A percentile compares a stretch with the other conserved stretches of the same genome.
These are phyloP conservation scores for Eupeodes corollae DNA, from an alignment of 1,140 invertebrate species.

Conservation along the genomic window DNA sequence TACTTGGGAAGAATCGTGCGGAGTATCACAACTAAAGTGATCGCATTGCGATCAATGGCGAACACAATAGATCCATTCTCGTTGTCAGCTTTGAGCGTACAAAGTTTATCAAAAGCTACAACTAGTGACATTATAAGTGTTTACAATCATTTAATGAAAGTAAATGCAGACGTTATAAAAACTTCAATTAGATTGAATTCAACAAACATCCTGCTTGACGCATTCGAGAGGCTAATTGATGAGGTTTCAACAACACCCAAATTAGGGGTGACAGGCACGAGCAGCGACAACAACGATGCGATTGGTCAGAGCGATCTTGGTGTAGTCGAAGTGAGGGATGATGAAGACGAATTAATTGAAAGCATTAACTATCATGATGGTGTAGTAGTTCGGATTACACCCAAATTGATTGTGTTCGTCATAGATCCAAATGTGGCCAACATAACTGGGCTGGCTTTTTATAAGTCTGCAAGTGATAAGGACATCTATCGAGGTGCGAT, in stretches of 20 bases:
- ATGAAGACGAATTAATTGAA: neutral
- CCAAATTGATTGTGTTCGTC: conserved; percentile 40
- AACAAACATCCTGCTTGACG: conserved; percentile 43
- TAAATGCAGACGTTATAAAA: conserved; percentile 37
- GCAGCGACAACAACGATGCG: neutral
- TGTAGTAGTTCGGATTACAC: conserved; percentile 24
- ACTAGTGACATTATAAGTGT: conserved; percentile 38
- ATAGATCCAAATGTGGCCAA: conserved; percentile 43
- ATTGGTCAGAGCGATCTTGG: neutral
- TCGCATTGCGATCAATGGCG: neutral
- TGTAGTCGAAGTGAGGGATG: too few relatives aligned
- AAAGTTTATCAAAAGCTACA: conserved; percentile 9
- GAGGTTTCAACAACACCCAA: conserved; percentile 7
- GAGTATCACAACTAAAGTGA: conserved; percentile 18
- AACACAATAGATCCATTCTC: too few relatives aligned
- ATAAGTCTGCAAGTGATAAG: conserved; percentile 7
- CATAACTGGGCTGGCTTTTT: conserved; percentile 45
- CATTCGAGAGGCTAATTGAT: conserved; percentile 37
- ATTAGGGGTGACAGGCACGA: neutral
- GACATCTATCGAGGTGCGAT: conserved; percentile 25
- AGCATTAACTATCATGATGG: conserved; percentile 18
- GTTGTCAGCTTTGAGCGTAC: neutral
- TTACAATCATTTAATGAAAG: conserved; percentile 39
- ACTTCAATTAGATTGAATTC: conserved; percentile 41
- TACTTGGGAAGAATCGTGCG: conserved; percentile 42